These are phyloP conservation scores for Leptinotarsa rubiginosa DNA, from an alignment of 2,888 invertebrate species.

Conservation along the genomic window DNA sequence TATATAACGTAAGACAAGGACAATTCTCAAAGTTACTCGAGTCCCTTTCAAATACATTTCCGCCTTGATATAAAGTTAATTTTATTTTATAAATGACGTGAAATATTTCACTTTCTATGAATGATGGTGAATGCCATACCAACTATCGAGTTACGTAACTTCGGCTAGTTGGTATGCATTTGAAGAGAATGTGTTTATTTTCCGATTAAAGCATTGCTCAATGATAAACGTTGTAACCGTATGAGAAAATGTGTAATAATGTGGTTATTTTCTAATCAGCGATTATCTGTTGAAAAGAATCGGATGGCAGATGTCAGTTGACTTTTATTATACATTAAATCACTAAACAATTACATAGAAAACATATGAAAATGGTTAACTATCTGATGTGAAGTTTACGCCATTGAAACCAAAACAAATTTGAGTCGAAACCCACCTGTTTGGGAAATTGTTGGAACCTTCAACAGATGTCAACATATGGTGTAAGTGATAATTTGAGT, in stretches of 20 bases:
- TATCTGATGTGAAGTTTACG: slow-evolving; percentile 18
- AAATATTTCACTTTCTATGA: slow-evolving; percentile 29
- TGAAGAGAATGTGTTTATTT: slow-evolving; percentile 14
- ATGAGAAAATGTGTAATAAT: slow-evolving; percentile 11
- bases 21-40: slow-evolving; percentile 27
- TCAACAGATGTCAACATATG: too few species aligned
- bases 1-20: neutral
- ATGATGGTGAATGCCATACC: slow-evolving; percentile 19
- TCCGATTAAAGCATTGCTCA: neutral
- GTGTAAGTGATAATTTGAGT: too few species aligned
- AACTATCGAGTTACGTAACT: slow-evolving; percentile 20
- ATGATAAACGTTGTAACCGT: slow-evolving; percentile 3
- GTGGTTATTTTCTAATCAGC: neutral
- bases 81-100: slow-evolving; percentile 24
- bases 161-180: slow-evolving; percentile 9
- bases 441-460: too few species aligned
- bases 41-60: slow-evolving; percentile 33
- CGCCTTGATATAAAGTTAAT: slow-evolving; percentile 33
- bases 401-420: too few species aligned
- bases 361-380: neutral
- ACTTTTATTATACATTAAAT: too few species aligned
- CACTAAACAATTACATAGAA: too few species aligned
- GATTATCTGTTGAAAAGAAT: neutral
- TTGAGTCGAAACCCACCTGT: too few species aligned
- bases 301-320: neutral